Percentiles rank a stretch among this genome's conserved stretches.
Conservation (phyloP, 2,888 invertebrate genomes). For the Leucozona laternaria region DNA sequence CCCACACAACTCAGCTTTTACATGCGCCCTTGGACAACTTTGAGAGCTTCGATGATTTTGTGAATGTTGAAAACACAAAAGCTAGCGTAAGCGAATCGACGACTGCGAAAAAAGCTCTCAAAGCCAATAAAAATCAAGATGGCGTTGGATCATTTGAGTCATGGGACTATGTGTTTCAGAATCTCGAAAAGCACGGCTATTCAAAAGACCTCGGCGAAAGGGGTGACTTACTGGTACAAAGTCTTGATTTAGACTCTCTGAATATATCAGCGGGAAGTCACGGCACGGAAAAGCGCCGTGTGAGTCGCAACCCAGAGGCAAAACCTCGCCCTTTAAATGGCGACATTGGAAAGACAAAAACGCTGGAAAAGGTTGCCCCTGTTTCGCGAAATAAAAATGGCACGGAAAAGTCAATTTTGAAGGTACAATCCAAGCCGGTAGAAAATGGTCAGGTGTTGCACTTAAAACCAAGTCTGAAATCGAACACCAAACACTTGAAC, state of each 20-base stretch:
- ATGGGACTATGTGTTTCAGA: conserved; percentile 92
- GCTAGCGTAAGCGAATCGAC: conserved; percentile 45
- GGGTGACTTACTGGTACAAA: conserved; percentile 86
- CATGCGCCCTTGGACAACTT: conserved; percentile 56
- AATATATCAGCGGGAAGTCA: conserved; percentile 76
- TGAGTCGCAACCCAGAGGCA: conserved; percentile 72
- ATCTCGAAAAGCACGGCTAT: conserved; percentile 90
- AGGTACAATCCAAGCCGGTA: conserved; percentile 42
- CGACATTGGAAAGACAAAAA: conserved; percentile 76
- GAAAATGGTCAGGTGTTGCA: conserved; percentile 62
- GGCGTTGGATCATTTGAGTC: conserved; percentile 89
- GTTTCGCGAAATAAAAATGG: conserved; percentile 52
- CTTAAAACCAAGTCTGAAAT: conserved; percentile 56
- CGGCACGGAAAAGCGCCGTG: conserved; percentile 76
- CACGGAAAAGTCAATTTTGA: conserved; percentile 65
- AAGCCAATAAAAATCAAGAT: conserved; percentile 85
- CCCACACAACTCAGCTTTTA: conserved; percentile 39
- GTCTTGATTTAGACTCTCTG: conserved; percentile 81
- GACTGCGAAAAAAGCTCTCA: conserved; percentile 43
- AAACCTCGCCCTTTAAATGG: conserved; percentile 69
- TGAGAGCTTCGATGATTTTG: conserved; percentile 69
- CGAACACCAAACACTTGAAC: conserved; percentile 61
- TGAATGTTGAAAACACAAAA: conserved; percentile 63
- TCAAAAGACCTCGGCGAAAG: conserved; percentile 87
- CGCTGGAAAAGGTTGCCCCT: conserved; percentile 71